A percentile compares a stretch with the other conserved stretches of the same genome.
These are phyloP conservation scores for Platanista minor DNA, from an alignment of 2,113 vertebrate genomes.

Conservation along the genomic window DNA sequence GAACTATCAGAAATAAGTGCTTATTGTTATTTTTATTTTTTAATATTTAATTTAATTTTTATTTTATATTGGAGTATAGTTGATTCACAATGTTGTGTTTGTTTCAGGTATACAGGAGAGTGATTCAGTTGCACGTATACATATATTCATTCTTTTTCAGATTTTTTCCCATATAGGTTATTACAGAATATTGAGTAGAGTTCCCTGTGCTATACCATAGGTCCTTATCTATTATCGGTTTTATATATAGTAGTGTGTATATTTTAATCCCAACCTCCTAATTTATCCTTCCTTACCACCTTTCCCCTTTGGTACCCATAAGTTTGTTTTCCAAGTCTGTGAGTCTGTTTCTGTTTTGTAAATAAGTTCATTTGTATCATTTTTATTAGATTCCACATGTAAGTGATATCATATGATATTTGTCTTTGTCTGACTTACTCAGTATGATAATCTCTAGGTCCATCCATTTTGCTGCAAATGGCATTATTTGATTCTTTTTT, in stretches of 20 bases:
- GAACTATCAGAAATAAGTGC: background rate
- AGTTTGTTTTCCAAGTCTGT: too few species aligned
- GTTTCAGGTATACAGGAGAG: background rate
- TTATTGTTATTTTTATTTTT: background rate
- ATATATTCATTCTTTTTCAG: background rate
- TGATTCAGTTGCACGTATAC: background rate
- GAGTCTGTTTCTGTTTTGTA: too few species aligned
- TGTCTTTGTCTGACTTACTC: too few species aligned
- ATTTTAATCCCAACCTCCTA: too few species aligned
- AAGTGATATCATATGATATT: too few species aligned
- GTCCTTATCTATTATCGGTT: background rate
- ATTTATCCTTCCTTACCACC: too few species aligned
- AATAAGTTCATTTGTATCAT: too few species aligned
- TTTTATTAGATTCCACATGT: too few species aligned
- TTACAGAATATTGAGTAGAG: background rate
- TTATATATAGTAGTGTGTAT: background rate
- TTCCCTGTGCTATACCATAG: background rate
- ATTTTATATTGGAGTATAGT: background rate
- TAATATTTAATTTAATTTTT: background rate
- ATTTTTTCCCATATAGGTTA: background rate
- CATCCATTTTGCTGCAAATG: too few species aligned
- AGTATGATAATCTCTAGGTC: too few species aligned
- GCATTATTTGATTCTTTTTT: too few species aligned
- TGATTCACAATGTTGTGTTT: background rate
- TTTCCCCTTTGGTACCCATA: too few species aligned